Evolutionary conservation across 2,888 invertebrate species (phyloP).

Genomic region (Saturnia pavonia): DNA sequence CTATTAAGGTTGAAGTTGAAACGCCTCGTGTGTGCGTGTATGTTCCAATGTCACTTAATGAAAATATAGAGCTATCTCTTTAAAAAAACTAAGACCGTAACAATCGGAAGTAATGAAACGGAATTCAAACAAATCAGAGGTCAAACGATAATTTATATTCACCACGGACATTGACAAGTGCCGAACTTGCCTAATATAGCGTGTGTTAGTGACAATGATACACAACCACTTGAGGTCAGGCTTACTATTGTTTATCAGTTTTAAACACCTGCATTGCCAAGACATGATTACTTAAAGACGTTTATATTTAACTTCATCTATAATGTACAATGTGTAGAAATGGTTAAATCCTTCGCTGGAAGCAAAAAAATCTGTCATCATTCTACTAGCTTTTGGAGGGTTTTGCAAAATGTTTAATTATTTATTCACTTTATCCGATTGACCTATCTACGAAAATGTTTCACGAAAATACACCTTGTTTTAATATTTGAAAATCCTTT

Average conservation of each 20-base stretch:
- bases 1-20: not conserved
- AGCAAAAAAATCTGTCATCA: not conserved
- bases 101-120: slow-evolving; percentile 15
- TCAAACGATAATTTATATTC: slow-evolving; percentile 20
- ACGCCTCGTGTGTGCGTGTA: not conserved
- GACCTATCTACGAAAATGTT: not conserved
- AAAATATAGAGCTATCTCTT: not conserved
- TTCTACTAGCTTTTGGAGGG: not conserved
- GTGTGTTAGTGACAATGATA: slow-evolving; percentile 44
- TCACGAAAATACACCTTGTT: not conserved
- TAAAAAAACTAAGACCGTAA: not conserved
- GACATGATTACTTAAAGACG: not conserved
- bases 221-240: slow-evolving; percentile 54
- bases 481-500: not conserved
- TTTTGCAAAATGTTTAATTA: too few species aligned
- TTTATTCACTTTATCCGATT: not conserved
- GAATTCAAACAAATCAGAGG: slow-evolving; percentile 15
- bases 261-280: slow-evolving; percentile 32
- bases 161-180: slow-evolving; percentile 12
- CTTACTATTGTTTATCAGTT: slow-evolving; percentile 49
- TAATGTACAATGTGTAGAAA: not conserved
- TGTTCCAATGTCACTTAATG: not conserved
- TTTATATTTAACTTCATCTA: not conserved
- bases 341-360: not conserved
- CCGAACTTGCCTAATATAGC: slow-evolving; percentile 21